Percentiles rank a stretch among this genome's conserved stretches.
Conservation (phyloP, 1,140 invertebrate genomes). For the Tetragnatha versicolor region DNA sequence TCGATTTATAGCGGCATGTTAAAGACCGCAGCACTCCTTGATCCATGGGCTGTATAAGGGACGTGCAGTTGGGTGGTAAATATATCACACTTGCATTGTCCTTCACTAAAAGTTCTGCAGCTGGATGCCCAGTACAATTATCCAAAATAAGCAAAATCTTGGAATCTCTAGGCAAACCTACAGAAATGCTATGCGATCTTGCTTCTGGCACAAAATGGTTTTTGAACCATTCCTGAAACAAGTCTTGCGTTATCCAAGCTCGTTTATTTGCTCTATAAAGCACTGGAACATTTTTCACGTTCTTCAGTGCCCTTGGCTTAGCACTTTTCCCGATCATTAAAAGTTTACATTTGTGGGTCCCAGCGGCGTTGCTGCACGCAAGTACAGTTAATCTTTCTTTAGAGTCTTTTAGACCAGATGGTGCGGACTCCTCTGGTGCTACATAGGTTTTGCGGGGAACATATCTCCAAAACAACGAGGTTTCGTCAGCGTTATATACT, state of each 20-base stretch:
- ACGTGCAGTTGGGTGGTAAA: too few relatives aligned
- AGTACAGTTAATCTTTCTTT: too few relatives aligned
- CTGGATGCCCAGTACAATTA: too few relatives aligned
- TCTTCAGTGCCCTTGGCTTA: background rate
- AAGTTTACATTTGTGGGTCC: conserved; percentile 33
- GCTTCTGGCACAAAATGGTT: conserved; percentile 28
- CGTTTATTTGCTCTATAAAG: background rate
- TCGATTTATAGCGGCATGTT: too few relatives aligned
- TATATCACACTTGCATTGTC: background rate
- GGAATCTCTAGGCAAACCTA: conserved; percentile 14
- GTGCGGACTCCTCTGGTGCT: too few relatives aligned
- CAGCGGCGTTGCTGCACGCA: conserved; percentile 24
- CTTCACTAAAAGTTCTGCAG: background rate
- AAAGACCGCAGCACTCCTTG: background rate
- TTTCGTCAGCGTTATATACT: too few relatives aligned
- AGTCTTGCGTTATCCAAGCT: background rate
- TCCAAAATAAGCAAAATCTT: conserved; percentile 33
- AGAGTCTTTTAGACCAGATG: conserved; percentile 1
- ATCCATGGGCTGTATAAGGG: background rate
- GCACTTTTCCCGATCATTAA: conserved; percentile 19
- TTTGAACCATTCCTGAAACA: conserved; percentile 19
- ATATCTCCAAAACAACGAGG: too few relatives aligned
- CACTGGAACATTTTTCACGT: background rate
- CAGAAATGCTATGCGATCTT: conserved; percentile 1
- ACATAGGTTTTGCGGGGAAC: too few relatives aligned